Evolutionary conservation across 2,113 vertebrate genomes (phyloP).

Genomic region (Ia io): DNA sequence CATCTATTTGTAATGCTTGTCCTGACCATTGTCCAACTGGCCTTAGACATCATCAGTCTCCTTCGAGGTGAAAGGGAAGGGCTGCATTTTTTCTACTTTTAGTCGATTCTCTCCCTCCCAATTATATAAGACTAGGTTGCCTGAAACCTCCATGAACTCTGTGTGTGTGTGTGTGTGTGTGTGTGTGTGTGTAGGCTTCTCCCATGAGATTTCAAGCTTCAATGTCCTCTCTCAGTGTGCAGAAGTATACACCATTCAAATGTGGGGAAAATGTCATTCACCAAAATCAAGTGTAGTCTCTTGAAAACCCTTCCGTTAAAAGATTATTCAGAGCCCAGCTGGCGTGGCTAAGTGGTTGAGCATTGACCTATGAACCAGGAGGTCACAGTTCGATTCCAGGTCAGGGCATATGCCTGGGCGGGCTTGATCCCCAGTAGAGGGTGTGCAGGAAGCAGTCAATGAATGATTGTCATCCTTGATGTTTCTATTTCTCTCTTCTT

Average conservation of each 20-base stretch:
- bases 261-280: background rate
- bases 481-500: too few relatives aligned
- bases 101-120: background rate
- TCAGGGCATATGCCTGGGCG: too few relatives aligned
- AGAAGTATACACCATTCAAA: background rate
- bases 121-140: background rate
- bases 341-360: too few relatives aligned
- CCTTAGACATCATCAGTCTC: background rate
- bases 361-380: too few relatives aligned
- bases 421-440: too few relatives aligned
- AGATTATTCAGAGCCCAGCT: background rate
- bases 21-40: background rate
- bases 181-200: background rate
- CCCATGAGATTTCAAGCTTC: background rate
- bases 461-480: too few relatives aligned
- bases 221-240: rapidly evolving
- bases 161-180: background rate
- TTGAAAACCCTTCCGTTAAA: background rate
- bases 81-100: background rate
- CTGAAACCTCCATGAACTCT: background rate
- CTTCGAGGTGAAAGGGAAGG: background rate
- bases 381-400: too few relatives aligned
- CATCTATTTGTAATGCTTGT: background rate
- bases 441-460: too few relatives aligned
- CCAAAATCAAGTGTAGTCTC: background rate